Conservation (phyloP, 2,113 vertebrate genomes). For the Colius striatus region DNA sequence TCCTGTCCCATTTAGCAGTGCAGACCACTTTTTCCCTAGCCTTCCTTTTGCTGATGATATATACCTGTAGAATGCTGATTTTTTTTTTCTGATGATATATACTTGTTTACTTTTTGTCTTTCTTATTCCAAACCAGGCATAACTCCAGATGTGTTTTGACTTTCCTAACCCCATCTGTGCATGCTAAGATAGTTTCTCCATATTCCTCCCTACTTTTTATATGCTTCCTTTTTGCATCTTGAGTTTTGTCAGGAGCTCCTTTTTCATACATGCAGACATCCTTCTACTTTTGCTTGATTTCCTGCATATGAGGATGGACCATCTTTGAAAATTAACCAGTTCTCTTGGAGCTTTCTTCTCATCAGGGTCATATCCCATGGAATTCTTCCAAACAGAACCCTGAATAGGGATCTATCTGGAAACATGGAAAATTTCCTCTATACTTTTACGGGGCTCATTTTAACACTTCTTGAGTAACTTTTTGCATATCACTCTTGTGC, state of each 20-base stretch:
- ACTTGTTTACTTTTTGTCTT: not conserved
- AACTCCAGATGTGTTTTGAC: not conserved
- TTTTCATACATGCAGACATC: not conserved
- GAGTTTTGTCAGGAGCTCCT: not conserved
- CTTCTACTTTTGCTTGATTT: not conserved
- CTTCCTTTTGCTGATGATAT: not conserved
- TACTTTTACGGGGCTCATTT: not conserved
- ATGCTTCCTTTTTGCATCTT: not conserved
- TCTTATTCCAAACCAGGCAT: not conserved
- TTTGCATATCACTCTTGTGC: not conserved
- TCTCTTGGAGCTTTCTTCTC: no score
- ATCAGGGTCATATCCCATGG: not conserved
- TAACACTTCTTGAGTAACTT: not conserved
- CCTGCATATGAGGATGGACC: not conserved
- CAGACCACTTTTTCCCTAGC: not conserved
- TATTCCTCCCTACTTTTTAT: not conserved
- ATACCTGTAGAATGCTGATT: no score
- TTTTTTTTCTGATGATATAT: no score
- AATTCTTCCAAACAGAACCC: not conserved
- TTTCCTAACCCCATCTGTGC: not conserved
- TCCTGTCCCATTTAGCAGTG: not conserved
- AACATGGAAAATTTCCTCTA: not conserved
- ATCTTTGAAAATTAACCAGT: not conserved
- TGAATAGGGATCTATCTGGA: not conserved
- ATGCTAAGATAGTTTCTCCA: not conserved